Evolutionary conservation across 2,888 invertebrate species (phyloP).

Genomic region (Rotaria socialis): DNA sequence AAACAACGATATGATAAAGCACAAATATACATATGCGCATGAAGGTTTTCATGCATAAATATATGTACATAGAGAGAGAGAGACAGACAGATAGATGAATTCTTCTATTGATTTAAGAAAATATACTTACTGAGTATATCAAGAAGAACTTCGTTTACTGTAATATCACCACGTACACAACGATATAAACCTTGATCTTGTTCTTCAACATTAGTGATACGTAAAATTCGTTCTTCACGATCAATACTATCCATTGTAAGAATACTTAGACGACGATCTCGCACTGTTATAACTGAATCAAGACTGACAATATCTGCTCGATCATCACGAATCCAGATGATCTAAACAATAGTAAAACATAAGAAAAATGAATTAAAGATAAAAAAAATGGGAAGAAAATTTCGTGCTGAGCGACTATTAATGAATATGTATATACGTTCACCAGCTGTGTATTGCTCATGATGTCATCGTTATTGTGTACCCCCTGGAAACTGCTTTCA

Average conservation of each 20-base stretch:
- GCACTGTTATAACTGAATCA: slow-evolving; percentile 10
- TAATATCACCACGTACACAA: slow-evolving; percentile 25
- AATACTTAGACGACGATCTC: slow-evolving; percentile 26
- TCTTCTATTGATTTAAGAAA: slow-evolving; percentile 5
- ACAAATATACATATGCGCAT: neutral
- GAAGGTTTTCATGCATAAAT: neutral
- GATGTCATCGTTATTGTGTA: slow-evolving; percentile 23
- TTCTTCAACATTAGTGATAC: slow-evolving; percentile 31
- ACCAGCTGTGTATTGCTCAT: slow-evolving; percentile 21
- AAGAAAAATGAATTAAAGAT: neutral
- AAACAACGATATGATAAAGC: slow-evolving; percentile 15
- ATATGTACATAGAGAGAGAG: neutral
- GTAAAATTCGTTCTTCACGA: neutral
- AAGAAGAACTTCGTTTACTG: slow-evolving; percentile 16
- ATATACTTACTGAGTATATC: slow-evolving; percentile 29
- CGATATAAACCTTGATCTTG: slow-evolving; percentile 24
- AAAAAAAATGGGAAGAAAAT: neutral
- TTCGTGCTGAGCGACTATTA: slow-evolving; percentile 22
- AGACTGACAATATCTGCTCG: slow-evolving; percentile 25
- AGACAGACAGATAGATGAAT: neutral
- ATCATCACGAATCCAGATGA: slow-evolving; percentile 34
- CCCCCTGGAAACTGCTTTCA: slow-evolving; percentile 29
- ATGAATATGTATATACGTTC: slow-evolving; percentile 18
- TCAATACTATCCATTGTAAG: neutral
- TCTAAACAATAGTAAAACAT: neutral